Base-by-base conservation (phyloP, 2,888 invertebrate genomes). In the Lamproptera curius region DNA sequence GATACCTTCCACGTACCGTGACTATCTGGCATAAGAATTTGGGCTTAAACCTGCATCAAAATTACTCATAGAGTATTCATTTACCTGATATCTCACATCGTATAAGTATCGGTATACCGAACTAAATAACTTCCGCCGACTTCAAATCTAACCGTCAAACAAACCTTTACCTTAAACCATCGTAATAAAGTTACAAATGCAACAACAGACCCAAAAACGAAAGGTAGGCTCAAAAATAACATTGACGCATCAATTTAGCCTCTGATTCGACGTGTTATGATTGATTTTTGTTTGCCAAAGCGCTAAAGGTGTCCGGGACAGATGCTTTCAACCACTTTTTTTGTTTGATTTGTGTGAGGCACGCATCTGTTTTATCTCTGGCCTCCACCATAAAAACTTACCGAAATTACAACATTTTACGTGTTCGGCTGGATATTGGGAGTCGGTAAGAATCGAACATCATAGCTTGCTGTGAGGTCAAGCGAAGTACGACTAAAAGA, bases 321-420 rank as follows among this genome's bases (percentile, higher is more conserved):
- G 63, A 63, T 64, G 63, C 50, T 52, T 54, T 46, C 40, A 57
- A 57, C 56, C 53, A 56, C 61, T 55, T 61, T 61, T 61, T 53
- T 56, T 59, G 50, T 54, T 49, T 35, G 14, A 28, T 35, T 35
- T 15, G 36, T 57, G 52, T 52, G 52, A 42, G 53, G n/a, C 53
- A 52, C 55, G 58, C 60, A 58, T 62, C 55, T 59, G 59, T 61
- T 50, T 50, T 46, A 45, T 52, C 55, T 50, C 52, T 51, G 52
- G 54, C 49, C 46, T 50, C n/a, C n/a, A n/a, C n/a, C 52, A 53
- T 31, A 38, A 50, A 50, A 45, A 33, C 28, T 46, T 14, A 20
- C 31, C 36, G 38, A 52, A 42, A 39, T 31, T 54, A 43, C 17
- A 33, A 16, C 34, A 34, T 35, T 40, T 35, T 16, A 40, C 26